Evolutionary conservation across 2,797 vertebrate species (phyloP).

Genomic region (Nothura maculosa): DNA sequence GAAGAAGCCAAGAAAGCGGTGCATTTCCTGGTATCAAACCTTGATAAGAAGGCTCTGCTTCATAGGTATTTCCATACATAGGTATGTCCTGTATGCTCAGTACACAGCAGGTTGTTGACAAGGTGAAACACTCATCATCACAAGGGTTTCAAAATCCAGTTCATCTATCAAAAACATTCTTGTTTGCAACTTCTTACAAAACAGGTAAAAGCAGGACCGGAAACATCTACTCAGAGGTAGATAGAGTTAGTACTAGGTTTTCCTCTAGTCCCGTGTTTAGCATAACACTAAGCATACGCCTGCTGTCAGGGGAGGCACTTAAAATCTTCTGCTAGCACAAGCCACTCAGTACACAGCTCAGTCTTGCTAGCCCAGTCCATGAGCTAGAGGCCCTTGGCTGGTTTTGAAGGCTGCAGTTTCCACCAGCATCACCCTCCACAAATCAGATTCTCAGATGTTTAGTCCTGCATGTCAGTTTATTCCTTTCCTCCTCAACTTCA

Average conservation of each 20-base stretch:
- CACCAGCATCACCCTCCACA: neutral
- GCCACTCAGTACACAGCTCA: neutral
- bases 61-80: conserved; percentile 50
- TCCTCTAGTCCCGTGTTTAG: neutral
- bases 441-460: neutral
- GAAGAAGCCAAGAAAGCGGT: neutral
- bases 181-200: neutral
- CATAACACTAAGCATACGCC: neutral
- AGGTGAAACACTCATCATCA: neutral
- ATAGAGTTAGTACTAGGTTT: neutral
- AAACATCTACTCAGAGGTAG: neutral
- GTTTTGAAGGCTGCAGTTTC: neutral
- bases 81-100: neutral
- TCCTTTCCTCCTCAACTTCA: neutral
- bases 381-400: neutral
- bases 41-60: conserved; percentile 34
- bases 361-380: neutral
- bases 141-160: neutral
- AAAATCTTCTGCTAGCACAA: neutral
- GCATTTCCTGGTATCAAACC: conserved; percentile 59
- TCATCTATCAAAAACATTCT: conserved; percentile 2
- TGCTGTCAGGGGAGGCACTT: neutral
- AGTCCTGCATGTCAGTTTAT: neutral
- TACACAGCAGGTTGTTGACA: conserved; percentile 15
- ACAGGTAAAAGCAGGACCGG: neutral